Base-by-base conservation (phyloP, 30 jellyfish, hydroid and myxozoan genomes). In the Aurelia aurita region DNA sequence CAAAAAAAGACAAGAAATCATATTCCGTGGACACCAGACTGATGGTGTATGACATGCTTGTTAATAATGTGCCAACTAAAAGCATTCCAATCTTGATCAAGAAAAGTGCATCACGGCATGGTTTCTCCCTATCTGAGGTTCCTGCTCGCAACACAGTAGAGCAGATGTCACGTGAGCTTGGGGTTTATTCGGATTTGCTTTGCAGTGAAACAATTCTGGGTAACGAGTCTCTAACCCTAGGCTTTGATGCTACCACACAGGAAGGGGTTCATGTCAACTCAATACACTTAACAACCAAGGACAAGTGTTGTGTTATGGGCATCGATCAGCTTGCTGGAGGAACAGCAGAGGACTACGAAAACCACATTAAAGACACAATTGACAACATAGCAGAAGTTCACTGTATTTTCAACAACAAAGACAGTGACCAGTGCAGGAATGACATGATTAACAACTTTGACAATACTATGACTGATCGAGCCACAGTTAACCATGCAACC, bases 281-380 rank as follows among this genome's bases (percentile, higher is more conserved):
- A 6, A 13, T 67, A n/a, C 79, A 67, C 23, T n/a, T 28, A 31
- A 67, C 61, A 67, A 28, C 79, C 23, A 67, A 67, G 67, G 79
- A 67, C 66, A 26, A n/a, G 61, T 67, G 79, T 67, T 18, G 26
- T 14, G 66, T 14, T 8, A 26, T 35, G 58, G 79, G 68, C 21
- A 28, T 67, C 23, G 79, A 67, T 28, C 62, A 26, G 79, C 79
- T 72, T 43, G 79, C 85, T 44, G 80, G 85, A 72, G 85, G 85
- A 25, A 58, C 81, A 18, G 87, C 87, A 75, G 87, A 75, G 59
- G 87, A 75, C 87, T 75, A 75, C 49, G 87, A 23, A 49, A 58
- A 21, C 59, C 81, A 75, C 84, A 75, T 75, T 46, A 58, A 18
- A 16, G 87, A 75, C 84, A 75, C 82, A 22, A 61, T 75, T 57